Percentiles rank a stretch among this genome's conserved stretches.
Conservation (phyloP, 2,797 vertebrate species). For the Protonibea diacanthus region DNA sequence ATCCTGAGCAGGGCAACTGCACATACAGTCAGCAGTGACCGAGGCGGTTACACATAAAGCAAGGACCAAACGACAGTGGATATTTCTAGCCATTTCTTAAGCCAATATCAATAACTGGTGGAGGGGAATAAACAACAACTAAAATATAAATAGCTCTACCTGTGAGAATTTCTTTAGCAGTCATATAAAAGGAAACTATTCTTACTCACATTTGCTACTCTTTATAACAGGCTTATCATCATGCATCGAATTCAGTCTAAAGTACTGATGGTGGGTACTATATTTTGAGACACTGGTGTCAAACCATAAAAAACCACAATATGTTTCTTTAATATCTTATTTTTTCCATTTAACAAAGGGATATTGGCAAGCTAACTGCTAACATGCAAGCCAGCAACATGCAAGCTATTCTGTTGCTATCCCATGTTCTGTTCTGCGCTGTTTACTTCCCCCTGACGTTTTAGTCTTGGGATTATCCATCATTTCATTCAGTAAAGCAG, state of each 20-base stretch:
- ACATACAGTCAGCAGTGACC: conserved; percentile 72
- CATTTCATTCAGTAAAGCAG: not conserved
- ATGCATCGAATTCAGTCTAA: not conserved
- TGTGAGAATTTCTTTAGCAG: conserved; percentile 1
- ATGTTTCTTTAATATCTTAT: not conserved
- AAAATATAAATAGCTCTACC: conserved; percentile 13
- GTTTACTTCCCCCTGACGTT: not conserved
- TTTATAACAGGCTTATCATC: not conserved
- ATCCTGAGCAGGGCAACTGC: conserved; percentile 74
- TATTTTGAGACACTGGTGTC: not conserved
- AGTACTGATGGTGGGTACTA: not conserved
- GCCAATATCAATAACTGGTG: conserved; percentile 53
- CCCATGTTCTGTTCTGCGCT: not conserved
- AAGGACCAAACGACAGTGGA: conserved; percentile 29
- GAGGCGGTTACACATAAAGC: conserved; percentile 50
- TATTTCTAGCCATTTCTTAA: conserved; percentile 44
- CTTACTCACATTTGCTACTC: not conserved
- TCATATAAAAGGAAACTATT: not conserved
- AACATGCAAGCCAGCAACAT: not conserved
- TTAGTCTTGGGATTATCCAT: not conserved
- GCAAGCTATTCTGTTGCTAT: not conserved
- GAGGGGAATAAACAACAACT: conserved; percentile 21
- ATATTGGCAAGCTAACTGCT: not conserved
- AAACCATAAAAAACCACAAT: not conserved
- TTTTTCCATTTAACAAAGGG: not conserved